Conservation (phyloP, 2,113 vertebrate genomes). For the Corydoras sp. region DNA sequence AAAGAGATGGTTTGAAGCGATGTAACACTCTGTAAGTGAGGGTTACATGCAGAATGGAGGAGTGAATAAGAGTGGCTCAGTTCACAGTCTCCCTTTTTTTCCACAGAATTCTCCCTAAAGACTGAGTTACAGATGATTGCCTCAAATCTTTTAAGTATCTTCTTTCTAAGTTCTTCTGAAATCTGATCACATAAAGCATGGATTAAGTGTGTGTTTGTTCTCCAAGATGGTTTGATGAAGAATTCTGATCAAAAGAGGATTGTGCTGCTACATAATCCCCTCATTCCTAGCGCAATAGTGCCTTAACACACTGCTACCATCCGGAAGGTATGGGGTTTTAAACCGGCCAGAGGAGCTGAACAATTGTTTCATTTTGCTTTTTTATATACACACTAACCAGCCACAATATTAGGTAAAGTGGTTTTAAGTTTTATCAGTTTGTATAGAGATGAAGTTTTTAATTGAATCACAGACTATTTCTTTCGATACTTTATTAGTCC, state of each 20-base stretch:
- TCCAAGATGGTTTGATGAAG: conserved; percentile 12
- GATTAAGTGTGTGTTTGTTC: conserved; percentile 6
- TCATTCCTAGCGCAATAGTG: neutral
- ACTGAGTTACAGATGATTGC: conserved; percentile 7
- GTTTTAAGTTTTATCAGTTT: no score
- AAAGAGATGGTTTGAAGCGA: neutral
- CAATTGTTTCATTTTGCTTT: no score
- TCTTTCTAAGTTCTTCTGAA: conserved; percentile 7
- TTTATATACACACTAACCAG: no score
- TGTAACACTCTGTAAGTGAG: neutral
- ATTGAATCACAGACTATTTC: no score
- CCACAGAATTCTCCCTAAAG: neutral
- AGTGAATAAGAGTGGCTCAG: neutral
- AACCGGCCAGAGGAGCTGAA: no score
- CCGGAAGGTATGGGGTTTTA: neutral
- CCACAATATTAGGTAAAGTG: no score
- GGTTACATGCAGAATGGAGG: neutral
- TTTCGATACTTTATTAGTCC: no score
- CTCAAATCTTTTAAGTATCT: conserved; percentile 9
- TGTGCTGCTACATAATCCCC: conserved; percentile 9
- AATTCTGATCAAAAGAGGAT: conserved; percentile 19
- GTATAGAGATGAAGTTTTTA: no score
- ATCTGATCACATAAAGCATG: conserved; percentile 11
- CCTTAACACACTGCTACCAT: neutral
- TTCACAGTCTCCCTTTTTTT: neutral